These are phyloP conservation scores for Malaclemys terrapin DNA, from an alignment of 2,113 vertebrate species.

Conservation along the genomic window DNA sequence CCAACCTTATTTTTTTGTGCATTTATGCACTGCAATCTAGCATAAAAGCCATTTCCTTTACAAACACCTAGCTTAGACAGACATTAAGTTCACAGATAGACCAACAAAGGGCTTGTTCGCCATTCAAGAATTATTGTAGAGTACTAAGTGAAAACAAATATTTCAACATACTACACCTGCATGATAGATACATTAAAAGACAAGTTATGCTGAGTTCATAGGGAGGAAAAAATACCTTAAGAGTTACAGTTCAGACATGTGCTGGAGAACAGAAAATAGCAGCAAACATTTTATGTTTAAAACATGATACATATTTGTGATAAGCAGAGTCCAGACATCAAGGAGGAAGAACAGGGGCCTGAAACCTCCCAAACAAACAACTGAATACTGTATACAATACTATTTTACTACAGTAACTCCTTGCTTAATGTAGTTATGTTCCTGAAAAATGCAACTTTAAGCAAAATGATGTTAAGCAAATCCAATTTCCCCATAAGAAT, in stretches of 20 bases:
- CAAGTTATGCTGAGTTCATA: background rate
- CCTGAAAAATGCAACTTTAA: too few relatives aligned
- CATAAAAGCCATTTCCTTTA: background rate
- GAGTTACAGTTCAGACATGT: background rate
- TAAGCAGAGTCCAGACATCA: too few relatives aligned
- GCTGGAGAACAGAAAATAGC: background rate
- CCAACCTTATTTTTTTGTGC: background rate
- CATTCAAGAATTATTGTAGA: background rate
- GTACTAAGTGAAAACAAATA: background rate
- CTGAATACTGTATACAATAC: too few relatives aligned
- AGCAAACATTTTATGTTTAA: too few relatives aligned
- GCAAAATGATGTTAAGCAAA: too few relatives aligned
- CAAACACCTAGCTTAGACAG: accelerated
- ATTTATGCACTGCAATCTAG: background rate
- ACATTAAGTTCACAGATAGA: background rate
- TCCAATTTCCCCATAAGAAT: too few relatives aligned
- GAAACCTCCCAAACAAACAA: too few relatives aligned
- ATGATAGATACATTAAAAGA: background rate
- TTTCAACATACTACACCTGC: background rate
- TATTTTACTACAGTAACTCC: too few relatives aligned
- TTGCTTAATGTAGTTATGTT: too few relatives aligned
- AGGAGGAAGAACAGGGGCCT: too few relatives aligned
- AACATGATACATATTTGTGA: too few relatives aligned
- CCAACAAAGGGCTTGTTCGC: background rate
- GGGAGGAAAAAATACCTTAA: background rate